These are phyloP conservation scores for Andricus quercusramuli DNA, from an alignment of 2,888 invertebrate genomes.

Conservation along the genomic window DNA sequence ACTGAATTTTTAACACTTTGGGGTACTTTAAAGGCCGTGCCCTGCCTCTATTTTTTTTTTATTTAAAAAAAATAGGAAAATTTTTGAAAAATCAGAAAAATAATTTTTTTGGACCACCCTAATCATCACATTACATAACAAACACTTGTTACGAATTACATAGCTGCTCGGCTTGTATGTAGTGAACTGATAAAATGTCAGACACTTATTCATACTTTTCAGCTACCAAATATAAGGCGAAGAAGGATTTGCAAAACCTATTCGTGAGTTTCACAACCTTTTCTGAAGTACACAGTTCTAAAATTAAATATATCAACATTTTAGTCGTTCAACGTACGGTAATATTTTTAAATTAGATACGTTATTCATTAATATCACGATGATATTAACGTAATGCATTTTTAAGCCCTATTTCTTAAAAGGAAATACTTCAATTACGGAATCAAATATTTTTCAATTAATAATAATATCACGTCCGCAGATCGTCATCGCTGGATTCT, in stretches of 20 bases:
- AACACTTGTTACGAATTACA: neutral
- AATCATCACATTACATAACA: too few species aligned
- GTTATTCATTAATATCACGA: neutral
- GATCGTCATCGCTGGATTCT: constrained; percentile 89
- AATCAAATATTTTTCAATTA: too few species aligned
- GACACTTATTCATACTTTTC: neutral
- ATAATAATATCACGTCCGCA: too few species aligned
- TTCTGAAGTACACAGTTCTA: neutral
- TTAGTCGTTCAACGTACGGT: neutral
- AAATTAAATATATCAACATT: neutral
- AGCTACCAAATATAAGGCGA: neutral
- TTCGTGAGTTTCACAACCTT: neutral
- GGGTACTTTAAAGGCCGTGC: too few species aligned
- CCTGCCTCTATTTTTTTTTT: too few species aligned
- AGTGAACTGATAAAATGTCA: too few species aligned
- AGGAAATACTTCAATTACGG: too few species aligned
- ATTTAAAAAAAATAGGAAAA: too few species aligned
- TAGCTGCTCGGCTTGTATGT: neutral
- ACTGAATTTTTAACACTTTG: too few species aligned
- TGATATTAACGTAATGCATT: neutral
- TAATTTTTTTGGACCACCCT: too few species aligned
- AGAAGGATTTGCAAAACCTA: neutral
- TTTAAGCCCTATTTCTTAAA: too few species aligned
- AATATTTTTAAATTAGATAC: neutral
- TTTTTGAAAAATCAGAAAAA: too few species aligned